A percentile compares a stretch with the other conserved stretches of the same genome.
Conservation (phyloP, 2,797 vertebrate genomes). For the Mormyrops boulengeri region DNA sequence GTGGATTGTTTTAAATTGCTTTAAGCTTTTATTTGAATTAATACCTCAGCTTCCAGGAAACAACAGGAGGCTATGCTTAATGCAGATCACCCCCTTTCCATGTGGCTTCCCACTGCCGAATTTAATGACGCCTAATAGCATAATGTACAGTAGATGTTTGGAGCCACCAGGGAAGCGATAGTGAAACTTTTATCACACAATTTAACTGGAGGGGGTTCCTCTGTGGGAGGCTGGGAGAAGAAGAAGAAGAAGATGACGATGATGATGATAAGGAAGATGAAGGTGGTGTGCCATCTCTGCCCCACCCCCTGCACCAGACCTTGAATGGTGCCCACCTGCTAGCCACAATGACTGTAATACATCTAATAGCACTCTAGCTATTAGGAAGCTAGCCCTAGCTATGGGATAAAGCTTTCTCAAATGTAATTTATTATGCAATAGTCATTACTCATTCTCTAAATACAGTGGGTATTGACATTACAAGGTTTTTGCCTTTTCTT, state of each 20-base stretch:
- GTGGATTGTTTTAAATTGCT: constrained; percentile 23
- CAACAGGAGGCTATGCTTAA: constrained; percentile 14
- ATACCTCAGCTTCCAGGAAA: constrained; percentile 18
- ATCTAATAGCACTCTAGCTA: neutral
- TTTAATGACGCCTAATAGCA: constrained; percentile 13
- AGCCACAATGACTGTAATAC: neutral
- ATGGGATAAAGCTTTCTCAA: constrained; percentile 9
- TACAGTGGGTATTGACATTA: constrained; percentile 8
- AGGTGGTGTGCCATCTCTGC: neutral
- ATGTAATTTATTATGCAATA: constrained; percentile 15
- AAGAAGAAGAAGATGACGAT: neutral
- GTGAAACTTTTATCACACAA: neutral
- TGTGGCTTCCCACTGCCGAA: constrained; percentile 1
- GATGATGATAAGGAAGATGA: neutral
- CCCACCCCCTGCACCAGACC: neutral
- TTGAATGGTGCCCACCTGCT: neutral
- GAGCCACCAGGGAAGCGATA: neutral
- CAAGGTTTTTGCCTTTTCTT: neutral
- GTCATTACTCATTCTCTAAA: constrained; percentile 26
- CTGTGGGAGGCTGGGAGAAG: neutral
- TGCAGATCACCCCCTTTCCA: constrained; percentile 9
- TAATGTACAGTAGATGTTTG: constrained; percentile 6
- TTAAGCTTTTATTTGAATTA: constrained; percentile 23
- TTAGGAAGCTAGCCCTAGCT: neutral
- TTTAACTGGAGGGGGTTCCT: constrained; percentile 1